Percentiles rank a stretch among this genome's conserved stretches.
These are phyloP conservation scores for Hydractinia echinata DNA, from an alignment of 30 jellyfish, hydroid and myxozoan species.

Conservation along the genomic window DNA sequence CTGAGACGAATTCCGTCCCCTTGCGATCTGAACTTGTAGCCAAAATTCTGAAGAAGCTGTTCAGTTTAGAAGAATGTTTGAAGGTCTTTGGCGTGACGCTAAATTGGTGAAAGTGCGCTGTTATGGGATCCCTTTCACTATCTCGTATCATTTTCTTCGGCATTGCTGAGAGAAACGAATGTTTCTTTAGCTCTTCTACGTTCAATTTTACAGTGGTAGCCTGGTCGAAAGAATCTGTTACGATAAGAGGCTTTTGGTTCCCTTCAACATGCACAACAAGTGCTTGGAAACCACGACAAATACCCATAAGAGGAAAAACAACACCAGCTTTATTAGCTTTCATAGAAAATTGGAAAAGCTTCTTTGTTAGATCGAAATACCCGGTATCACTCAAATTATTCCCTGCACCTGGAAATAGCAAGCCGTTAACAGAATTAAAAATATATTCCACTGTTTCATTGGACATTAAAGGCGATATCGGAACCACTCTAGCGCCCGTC, in stretches of 20 bases:
- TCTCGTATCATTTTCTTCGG: slow-evolving; percentile 7
- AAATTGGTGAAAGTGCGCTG: slow-evolving; percentile 60
- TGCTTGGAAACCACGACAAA: slow-evolving; percentile 82
- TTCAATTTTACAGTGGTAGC: slow-evolving; percentile 38
- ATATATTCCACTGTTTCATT: slow-evolving; percentile 12
- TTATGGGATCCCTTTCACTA: slow-evolving; percentile 21
- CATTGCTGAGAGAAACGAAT: slow-evolving; percentile 27
- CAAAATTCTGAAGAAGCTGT: slow-evolving; percentile 18
- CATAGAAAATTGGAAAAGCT: slow-evolving; percentile 37
- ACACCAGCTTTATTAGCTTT: slow-evolving; percentile 48
- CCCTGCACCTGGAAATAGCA: slow-evolving; percentile 78
- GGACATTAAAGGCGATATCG: slow-evolving; percentile 64
- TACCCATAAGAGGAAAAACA: slow-evolving; percentile 73
- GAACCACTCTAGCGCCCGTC: slow-evolving; percentile 86
- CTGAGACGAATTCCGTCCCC: slow-evolving; percentile 55
- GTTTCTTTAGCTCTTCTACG: slow-evolving; percentile 6
- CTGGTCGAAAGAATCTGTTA: slow-evolving; percentile 49
- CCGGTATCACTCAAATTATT: slow-evolving; percentile 45
- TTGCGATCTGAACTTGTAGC: slow-evolving; percentile 54
- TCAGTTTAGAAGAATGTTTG: slow-evolving; percentile 14
- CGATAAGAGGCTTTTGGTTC: slow-evolving; percentile 18
- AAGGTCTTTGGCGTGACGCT: slow-evolving; percentile 39
- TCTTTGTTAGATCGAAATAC: slow-evolving; percentile 31
- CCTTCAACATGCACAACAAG: slow-evolving; percentile 38
- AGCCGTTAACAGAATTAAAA: slow-evolving; percentile 52